A percentile compares a stretch with the other conserved stretches of the same genome.
Conservation (phyloP, 2,797 vertebrate species). For the Enteromius viviparus region DNA sequence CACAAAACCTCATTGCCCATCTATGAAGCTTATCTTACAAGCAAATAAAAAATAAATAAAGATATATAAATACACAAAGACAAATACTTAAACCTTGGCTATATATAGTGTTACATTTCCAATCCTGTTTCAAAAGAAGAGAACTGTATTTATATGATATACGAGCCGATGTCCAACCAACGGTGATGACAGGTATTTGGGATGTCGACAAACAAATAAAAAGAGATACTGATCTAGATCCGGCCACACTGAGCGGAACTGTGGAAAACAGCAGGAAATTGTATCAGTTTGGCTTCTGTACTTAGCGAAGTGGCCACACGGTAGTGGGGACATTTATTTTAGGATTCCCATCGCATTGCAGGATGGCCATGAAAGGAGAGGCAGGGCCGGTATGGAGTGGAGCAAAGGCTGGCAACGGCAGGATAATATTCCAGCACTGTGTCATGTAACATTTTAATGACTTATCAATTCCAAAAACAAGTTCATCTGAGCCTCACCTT, state of each 20-base stretch:
- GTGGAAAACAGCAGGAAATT: conserved; percentile 74
- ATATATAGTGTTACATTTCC: conserved; percentile 28
- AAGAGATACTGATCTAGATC: conserved; percentile 37
- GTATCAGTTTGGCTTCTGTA: conserved; percentile 68
- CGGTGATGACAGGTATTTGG: conserved; percentile 40
- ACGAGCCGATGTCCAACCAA: conserved; percentile 39
- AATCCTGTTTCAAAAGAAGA: conserved; percentile 33
- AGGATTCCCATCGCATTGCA: conserved; percentile 81
- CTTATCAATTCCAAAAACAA: conserved; percentile 78
- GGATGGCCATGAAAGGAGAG: conserved; percentile 83
- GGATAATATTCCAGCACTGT: conserved; percentile 82
- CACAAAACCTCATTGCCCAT: conserved; percentile 76
- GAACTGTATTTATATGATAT: conserved; percentile 17
- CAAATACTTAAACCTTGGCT: conserved; percentile 58
- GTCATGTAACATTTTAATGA: conserved; percentile 82
- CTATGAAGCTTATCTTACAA: conserved; percentile 72
- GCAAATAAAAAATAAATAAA: conserved; percentile 62
- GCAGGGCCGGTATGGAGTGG: conserved; percentile 73
- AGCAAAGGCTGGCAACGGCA: conserved; percentile 73
- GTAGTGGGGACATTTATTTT: conserved; percentile 83
- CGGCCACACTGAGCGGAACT: conserved; percentile 30
- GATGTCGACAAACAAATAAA: conserved; percentile 47
- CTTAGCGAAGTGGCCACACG: conserved; percentile 70
- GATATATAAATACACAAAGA: conserved; percentile 70
- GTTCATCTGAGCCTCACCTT: conserved; percentile 70